Percentiles rank a stretch among this genome's conserved stretches.
Evolutionary conservation across 2,113 vertebrate genomes (phyloP).

Genomic region (Myanophis thanlyinensis): DNA sequence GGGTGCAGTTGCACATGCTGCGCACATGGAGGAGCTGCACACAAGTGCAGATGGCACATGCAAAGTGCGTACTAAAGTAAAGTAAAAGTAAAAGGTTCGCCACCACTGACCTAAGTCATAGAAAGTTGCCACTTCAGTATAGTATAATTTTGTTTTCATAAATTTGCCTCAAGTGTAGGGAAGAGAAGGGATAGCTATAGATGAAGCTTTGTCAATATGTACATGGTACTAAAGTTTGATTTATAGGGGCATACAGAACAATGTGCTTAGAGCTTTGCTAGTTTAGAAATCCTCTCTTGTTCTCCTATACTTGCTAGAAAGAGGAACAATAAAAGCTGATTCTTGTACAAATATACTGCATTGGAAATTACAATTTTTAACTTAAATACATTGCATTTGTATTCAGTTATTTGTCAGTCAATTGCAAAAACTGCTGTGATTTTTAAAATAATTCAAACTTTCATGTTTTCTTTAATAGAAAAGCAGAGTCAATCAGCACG

Average conservation of each 20-base stretch:
- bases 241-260: not conserved
- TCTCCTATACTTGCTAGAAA: not conserved
- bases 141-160: not conserved
- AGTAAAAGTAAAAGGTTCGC: too few relatives aligned
- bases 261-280: not conserved
- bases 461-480: constrained; percentile 60
- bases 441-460: not conserved
- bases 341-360: not conserved
- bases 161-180: not conserved
- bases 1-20: too few relatives aligned
- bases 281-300: not conserved
- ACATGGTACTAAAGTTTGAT: not conserved
- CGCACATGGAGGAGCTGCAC: too few relatives aligned
- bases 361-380: not conserved
- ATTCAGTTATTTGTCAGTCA: constrained; percentile 25
- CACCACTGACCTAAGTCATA: not conserved
- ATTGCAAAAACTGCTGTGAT: not conserved
- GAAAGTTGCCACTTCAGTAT: not conserved
- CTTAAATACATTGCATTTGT: not conserved
- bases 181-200: not conserved
- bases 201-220: not conserved
- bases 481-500: constrained; percentile 64
- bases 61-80: too few relatives aligned
- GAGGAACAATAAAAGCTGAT: not conserved
- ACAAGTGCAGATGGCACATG: too few relatives aligned